Evolutionary conservation across 1,140 invertebrate species (phyloP), one percentile per base, ranked within the genome.

Genomic region (Copidosoma floridanum): DNA sequence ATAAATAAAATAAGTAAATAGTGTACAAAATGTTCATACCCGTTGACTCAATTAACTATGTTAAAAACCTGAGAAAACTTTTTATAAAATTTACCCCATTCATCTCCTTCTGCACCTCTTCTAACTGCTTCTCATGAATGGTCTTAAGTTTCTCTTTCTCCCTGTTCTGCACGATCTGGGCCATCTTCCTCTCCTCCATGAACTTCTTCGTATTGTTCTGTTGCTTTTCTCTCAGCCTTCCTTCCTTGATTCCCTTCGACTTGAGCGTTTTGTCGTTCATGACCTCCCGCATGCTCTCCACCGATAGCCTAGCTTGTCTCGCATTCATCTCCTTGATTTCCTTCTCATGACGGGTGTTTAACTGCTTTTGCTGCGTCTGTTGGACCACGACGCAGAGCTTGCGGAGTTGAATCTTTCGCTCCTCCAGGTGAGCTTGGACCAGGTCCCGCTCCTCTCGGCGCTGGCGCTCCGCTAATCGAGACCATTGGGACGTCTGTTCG

Each of bases 201-300:
- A 99, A 99, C 70, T 96, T 94, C 79, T 99, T 99, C 16, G 95
- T 97, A 76, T 99, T 99, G 73, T 98, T 99, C 71, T 98, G 95
- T 71, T 98, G 97, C 70, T 99, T 94, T 78, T 99, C 97, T 61
- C 95, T 85, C 18, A 95, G 78, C 29, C 91, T 85, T 63, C 96
- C 85, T 70, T 99, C 98, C 70, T 96, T 93, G 71, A 99, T 98
- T 20, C 94, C 94, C 71, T 99, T 97, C 43, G 96, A 98, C 77
- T 97, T 94, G 23, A 99, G 82, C 0, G 93, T 96, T 78, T 98
- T 98, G 75, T 99, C 97, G 75, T 91, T 94, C 71, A 89, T 86
- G 2, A 98, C 94, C 76, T 96, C 94, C 80, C 94, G 95, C 67
- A 90, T 94, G 16, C 96, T 98, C 72, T 99, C 97, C 50, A 99